phyloP scores from a whole-genome alignment of 2,888 invertebrate species.

The Caenorhabditis sp. region DNA sequence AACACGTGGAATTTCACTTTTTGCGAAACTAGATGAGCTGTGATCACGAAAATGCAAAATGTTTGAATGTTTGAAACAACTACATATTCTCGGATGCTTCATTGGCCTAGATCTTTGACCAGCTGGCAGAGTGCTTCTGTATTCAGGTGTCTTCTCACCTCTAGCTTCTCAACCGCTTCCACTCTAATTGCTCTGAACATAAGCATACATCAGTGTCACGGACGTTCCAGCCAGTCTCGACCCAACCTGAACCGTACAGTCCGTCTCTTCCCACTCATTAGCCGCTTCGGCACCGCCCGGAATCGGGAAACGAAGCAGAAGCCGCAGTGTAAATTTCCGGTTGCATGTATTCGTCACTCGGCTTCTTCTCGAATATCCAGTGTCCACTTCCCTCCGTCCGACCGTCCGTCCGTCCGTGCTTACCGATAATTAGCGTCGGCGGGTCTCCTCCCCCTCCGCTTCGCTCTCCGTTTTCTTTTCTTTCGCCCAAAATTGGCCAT shows the following conservation, averaged over 20 bases:
- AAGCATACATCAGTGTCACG: slow-evolving; percentile 30
- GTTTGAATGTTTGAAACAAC: no score
- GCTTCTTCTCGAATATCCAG: slow-evolving; percentile 45
- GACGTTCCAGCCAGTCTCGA: slow-evolving; percentile 18
- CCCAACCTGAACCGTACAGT: slow-evolving; percentile 34
- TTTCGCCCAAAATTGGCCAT: slow-evolving; percentile 45
- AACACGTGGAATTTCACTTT: no score
- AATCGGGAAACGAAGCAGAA: slow-evolving; percentile 37
- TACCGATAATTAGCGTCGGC: slow-evolving; percentile 41
- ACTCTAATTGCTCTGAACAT: background rate
- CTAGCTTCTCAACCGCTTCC: background rate
- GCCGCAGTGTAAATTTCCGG: slow-evolving; percentile 34
- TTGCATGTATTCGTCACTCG: slow-evolving; percentile 6
- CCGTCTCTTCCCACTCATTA: background rate
- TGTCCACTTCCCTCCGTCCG: slow-evolving; percentile 28
- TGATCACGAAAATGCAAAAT: no score
- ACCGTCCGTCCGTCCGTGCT: no score
- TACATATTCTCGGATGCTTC: no score
- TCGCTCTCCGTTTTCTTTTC: slow-evolving; percentile 44
- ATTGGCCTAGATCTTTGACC: no score
- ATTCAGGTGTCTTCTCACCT: no score
- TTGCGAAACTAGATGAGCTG: no score
- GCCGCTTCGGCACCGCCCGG: slow-evolving; percentile 29
- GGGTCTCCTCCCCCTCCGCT: background rate
- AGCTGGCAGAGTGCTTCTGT: no score